phyloP scores from a whole-genome alignment of 2,888 invertebrate species.

The Serripes groenlandicus region DNA sequence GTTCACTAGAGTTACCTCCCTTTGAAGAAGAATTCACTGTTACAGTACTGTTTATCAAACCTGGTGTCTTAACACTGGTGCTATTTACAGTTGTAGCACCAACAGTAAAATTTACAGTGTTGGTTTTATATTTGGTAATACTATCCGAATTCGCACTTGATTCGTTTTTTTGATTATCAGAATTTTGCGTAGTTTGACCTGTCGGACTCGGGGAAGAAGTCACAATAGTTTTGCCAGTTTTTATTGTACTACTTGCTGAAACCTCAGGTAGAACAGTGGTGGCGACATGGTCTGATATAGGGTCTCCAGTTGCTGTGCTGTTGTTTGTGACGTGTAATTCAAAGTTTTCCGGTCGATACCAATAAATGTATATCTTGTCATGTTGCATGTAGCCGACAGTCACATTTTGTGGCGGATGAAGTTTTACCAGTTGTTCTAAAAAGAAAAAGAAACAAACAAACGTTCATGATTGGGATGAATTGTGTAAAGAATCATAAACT shows the following conservation, averaged over 20 bases:
- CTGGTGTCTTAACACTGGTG: too few relatives aligned
- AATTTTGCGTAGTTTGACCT: not conserved
- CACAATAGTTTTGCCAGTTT: not conserved
- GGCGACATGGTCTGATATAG: not conserved
- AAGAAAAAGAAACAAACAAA: slow-evolving; percentile 8
- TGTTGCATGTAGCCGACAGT: slow-evolving; percentile 54
- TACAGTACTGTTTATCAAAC: too few relatives aligned
- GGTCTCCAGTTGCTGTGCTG: slow-evolving; percentile 1
- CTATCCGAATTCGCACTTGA: too few relatives aligned
- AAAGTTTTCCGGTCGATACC: slow-evolving; percentile 71
- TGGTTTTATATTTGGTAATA: too few relatives aligned
- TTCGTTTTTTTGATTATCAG: too few relatives aligned
- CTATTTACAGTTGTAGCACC: too few relatives aligned
- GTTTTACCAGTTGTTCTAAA: slow-evolving; percentile 59
- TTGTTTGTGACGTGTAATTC: slow-evolving; percentile 37
- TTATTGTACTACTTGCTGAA: not conserved
- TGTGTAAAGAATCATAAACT: too few relatives aligned
- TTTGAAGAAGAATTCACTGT: not conserved
- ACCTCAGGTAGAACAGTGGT: not conserved
- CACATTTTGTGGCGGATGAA: slow-evolving; percentile 72
- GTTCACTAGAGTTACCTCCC: not conserved
- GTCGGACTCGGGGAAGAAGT: not conserved
- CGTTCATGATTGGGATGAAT: too few relatives aligned
- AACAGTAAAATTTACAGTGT: too few relatives aligned
- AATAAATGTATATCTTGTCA: slow-evolving; percentile 65